A percentile compares a stretch with the other conserved stretches of the same genome.
Evolutionary conservation across 2,888 invertebrate genomes (phyloP).

Genomic region (Torymus auratus): DNA sequence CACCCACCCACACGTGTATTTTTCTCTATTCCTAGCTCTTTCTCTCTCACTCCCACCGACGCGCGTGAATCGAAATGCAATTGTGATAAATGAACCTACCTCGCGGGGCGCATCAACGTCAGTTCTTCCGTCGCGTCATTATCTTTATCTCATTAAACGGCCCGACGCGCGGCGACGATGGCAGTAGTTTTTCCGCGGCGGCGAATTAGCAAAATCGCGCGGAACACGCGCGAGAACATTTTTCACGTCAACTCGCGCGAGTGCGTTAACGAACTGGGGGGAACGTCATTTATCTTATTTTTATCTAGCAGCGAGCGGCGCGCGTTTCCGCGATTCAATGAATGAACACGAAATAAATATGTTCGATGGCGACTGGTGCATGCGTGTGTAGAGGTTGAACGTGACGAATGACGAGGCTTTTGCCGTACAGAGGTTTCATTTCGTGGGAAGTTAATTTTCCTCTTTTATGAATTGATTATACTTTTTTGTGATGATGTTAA

Average conservation of each 20-base stretch:
- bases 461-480: no score
- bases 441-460: no score
- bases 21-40: no score
- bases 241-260: conserved; percentile 49
- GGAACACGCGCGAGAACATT: conserved; percentile 38
- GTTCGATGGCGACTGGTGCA: conserved; percentile 1
- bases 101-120: conserved; percentile 42
- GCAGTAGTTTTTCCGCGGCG: background rate
- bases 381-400: no score
- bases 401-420: no score
- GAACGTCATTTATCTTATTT: conserved; percentile 50
- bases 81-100: conserved; percentile 66
- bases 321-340: conserved; percentile 25
- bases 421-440: no score
- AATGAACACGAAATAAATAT: conserved; percentile 36
- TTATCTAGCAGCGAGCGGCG: conserved; percentile 36
- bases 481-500: no score
- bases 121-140: conserved; percentile 30
- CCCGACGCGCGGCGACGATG: no score
- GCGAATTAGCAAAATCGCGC: conserved; percentile 49
- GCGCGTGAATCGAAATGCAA: conserved; percentile 63
- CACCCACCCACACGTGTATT: no score
- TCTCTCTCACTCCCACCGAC: conserved; percentile 42
- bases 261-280: conserved; percentile 24
- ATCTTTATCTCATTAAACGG: conserved; percentile 54